These are phyloP conservation scores for Euplexia lucipara DNA, from an alignment of 2,888 invertebrate species.

Conservation along the genomic window DNA sequence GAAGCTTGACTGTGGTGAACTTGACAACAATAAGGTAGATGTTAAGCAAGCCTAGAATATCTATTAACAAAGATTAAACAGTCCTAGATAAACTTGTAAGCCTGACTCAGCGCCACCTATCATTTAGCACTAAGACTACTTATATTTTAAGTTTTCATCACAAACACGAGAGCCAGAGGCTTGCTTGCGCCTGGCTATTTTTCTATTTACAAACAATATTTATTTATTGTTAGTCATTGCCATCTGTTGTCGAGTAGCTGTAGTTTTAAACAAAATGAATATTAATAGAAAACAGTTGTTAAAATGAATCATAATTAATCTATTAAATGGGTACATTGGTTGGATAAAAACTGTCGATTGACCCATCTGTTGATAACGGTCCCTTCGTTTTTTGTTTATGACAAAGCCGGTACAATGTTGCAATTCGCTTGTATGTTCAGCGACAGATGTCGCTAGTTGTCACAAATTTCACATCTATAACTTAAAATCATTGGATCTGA, in stretches of 20 bases:
- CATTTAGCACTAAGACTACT: neutral
- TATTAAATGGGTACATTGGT: no score
- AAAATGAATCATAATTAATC: neutral
- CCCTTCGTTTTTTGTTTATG: neutral
- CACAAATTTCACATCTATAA: neutral
- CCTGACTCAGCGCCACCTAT: constrained; percentile 33
- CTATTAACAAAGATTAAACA: no score
- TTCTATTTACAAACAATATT: neutral
- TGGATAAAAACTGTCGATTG: no score
- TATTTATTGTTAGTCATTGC: constrained; percentile 12
- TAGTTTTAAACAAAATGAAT: constrained; percentile 3
- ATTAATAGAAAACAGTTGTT: no score
- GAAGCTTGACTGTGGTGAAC: no score
- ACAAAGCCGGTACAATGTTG: neutral
- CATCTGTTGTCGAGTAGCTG: constrained; percentile 54
- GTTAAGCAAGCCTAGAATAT: neutral
- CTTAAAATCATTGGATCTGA: neutral
- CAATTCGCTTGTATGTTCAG: neutral
- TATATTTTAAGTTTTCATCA: neutral
- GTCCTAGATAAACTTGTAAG: no score
- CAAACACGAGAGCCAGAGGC: neutral
- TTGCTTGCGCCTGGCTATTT: no score
- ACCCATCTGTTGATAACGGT: neutral
- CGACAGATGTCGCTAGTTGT: constrained; percentile 39
- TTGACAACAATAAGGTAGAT: no score